Evolutionary conservation across 2,113 vertebrate genomes (phyloP), one percentile per base, ranked within the genome.

Genomic region (Corydoras sp.): DNA sequence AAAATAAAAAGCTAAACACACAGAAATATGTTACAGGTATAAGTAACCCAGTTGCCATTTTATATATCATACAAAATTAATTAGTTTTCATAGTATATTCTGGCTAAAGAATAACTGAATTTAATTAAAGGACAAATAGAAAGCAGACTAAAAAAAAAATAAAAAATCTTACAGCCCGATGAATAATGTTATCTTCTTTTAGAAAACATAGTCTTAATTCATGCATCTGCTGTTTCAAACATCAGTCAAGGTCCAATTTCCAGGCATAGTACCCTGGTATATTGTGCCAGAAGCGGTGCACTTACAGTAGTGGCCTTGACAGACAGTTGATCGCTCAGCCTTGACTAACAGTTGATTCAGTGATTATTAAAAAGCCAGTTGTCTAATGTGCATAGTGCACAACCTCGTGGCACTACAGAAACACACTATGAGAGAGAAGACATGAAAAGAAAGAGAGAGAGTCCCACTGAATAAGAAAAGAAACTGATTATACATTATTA

Each of bases 241-340:
- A 76, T 80, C 84, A 83, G 85, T 80, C 82, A 79, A 81, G 84
- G 83, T 80, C 84, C 81, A 81, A 81, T 80, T 81, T 87, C 92
- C 93, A 90, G 91, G 88, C 91, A 92, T 93, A 90, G 88, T 91
- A 92, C 93, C 88, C 87, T 80, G 82, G 85, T 30, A 15, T 89
- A 72, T 85, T 51, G 53, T 31, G 30, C 11, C 31, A 31, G 24
- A 50, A 62, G 59, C 35, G 62, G n/a, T 18, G 64, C 68, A 18
- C 1, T 82, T 69, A 15, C 81, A 70, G 83, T 85, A 82, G 89
- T 88, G 91, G 91, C 90, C 81, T 83, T 93, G 93, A 96, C 86
- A 93, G 95, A 92, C 93, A 92, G 86, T 87, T 88, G 86, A 88
- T 86, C 79, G 84, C 88, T 87, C 82, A 15, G 30, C 53, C 51